These are phyloP conservation scores for Erpobdella octoculata DNA, from an alignment of 2,888 invertebrate genomes.

Conservation along the genomic window DNA sequence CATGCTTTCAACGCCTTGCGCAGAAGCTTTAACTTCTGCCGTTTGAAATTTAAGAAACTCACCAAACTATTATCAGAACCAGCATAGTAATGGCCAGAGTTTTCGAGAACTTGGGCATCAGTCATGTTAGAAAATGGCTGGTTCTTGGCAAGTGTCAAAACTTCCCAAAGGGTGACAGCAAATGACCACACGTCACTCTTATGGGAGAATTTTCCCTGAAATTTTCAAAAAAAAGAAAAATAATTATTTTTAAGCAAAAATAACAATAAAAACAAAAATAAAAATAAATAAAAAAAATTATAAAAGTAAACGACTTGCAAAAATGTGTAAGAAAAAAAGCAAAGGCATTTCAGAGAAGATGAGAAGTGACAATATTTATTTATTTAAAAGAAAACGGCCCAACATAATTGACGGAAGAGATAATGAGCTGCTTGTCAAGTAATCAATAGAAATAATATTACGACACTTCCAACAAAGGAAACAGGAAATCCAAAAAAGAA, in stretches of 20 bases:
- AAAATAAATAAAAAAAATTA: not conserved
- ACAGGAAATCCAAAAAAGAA: too few relatives aligned
- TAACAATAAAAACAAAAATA: too few relatives aligned
- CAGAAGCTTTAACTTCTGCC: not conserved
- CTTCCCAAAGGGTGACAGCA: slow-evolving; percentile 78
- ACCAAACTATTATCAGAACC: slow-evolving; percentile 17
- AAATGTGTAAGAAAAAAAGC: not conserved
- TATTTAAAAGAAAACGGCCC: too few relatives aligned
- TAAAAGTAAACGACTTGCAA: not conserved
- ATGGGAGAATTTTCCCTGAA: slow-evolving; percentile 72
- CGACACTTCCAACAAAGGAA: too few relatives aligned
- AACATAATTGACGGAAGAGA: too few relatives aligned
- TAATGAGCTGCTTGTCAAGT: too few relatives aligned
- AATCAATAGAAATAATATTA: too few relatives aligned
- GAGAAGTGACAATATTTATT: too few relatives aligned
- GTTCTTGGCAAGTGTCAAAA: slow-evolving; percentile 68
- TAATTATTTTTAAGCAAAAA: not conserved
- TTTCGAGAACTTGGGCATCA: slow-evolving; percentile 52
- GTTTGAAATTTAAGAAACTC: not conserved
- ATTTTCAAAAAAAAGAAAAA: not conserved
- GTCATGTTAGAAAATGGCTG: slow-evolving; percentile 69
- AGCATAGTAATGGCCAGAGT: slow-evolving; percentile 24
- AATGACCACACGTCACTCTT: slow-evolving; percentile 86
- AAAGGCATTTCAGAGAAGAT: not conserved
- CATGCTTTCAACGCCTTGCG: not conserved